phyloP scores from a whole-genome alignment of 2,113 vertebrate species.

The Opisthocomus hoazin region DNA sequence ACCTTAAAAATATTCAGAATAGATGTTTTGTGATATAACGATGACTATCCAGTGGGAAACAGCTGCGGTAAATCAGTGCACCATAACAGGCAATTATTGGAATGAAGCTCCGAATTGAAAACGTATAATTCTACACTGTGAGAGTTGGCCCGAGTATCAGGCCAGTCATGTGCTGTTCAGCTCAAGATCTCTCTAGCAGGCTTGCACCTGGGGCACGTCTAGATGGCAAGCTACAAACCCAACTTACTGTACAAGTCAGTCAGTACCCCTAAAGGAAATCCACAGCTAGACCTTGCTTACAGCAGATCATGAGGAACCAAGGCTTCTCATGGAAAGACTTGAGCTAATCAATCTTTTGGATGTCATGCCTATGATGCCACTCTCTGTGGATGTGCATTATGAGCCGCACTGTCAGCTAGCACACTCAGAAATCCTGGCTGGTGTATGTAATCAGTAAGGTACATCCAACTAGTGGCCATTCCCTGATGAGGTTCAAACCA shows the following conservation, averaged over 20 bases:
- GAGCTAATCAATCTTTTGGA: neutral
- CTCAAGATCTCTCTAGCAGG: neutral
- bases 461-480: neutral
- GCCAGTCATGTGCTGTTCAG: neutral
- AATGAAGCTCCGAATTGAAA: neutral
- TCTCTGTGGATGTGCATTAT: neutral
- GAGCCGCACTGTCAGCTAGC: neutral
- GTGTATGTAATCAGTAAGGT: neutral
- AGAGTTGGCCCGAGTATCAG: neutral
- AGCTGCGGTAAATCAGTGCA: conserved; percentile 7
- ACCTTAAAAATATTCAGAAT: conserved; percentile 18
- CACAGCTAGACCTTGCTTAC: neutral
- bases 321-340: neutral
- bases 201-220: neutral
- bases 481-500: neutral
- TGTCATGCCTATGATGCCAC: neutral
- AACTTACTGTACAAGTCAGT: accelerated
- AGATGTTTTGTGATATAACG: neutral
- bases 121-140: neutral
- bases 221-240: neutral
- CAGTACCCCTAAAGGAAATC: neutral
- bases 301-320: neutral
- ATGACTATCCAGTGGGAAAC: neutral
- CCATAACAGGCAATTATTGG: neutral
- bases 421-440: neutral